phyloP scores from a whole-genome alignment of 2,888 invertebrate genomes.

The Drosophila formosana region DNA sequence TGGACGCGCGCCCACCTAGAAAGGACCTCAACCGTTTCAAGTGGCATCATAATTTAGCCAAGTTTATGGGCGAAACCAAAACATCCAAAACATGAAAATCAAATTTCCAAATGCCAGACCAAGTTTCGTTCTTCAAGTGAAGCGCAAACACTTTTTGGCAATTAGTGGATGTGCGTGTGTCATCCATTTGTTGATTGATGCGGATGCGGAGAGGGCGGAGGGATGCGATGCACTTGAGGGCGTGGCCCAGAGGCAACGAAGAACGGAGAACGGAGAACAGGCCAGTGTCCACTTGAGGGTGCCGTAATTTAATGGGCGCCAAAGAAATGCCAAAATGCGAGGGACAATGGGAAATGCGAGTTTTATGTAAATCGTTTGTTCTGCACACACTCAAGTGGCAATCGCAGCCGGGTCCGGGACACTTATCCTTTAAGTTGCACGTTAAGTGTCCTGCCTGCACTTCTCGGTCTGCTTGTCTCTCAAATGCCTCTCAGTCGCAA shows the following conservation, averaged over 20 bases:
- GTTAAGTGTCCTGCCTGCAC: slow-evolving; percentile 33
- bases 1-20: slow-evolving; percentile 34
- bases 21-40: slow-evolving; percentile 15
- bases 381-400: slow-evolving; percentile 46
- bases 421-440: slow-evolving; percentile 61
- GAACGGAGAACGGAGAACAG: not conserved
- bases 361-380: slow-evolving; percentile 68
- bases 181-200: slow-evolving; percentile 47
- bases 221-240: slow-evolving; percentile 42
- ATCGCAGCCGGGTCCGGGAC: slow-evolving; percentile 31
- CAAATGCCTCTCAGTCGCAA: slow-evolving; percentile 6
- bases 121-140: slow-evolving; percentile 9
- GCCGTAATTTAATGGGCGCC: slow-evolving; percentile 54
- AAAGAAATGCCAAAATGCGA: slow-evolving; percentile 17
- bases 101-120: slow-evolving; percentile 70
- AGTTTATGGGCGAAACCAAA: slow-evolving; percentile 55
- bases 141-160: slow-evolving; percentile 55
- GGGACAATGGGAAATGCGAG: slow-evolving; percentile 56
- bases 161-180: slow-evolving; percentile 41
- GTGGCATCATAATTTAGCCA: slow-evolving; percentile 40
- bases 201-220: not conserved
- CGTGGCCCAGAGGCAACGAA: slow-evolving; percentile 13
- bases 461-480: not conserved
- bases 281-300: slow-evolving; percentile 58
- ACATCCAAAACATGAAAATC: slow-evolving; percentile 78